These are phyloP conservation scores for Lampris megalopsis DNA, from an alignment of 2,113 vertebrate species.

Conservation along the genomic window DNA sequence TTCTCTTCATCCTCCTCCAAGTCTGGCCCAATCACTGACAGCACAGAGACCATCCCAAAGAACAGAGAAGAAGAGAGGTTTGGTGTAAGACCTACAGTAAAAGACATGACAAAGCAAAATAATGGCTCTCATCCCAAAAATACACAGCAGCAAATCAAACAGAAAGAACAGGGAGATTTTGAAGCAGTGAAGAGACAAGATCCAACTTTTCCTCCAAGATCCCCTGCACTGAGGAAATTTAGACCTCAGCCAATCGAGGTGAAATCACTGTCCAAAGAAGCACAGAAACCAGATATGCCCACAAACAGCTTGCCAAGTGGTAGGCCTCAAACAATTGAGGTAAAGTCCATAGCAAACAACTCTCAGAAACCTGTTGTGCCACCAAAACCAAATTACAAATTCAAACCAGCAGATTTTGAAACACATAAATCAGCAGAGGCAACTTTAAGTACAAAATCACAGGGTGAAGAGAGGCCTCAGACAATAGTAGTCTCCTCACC, in stretches of 20 bases:
- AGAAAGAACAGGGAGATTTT: constrained; percentile 60
- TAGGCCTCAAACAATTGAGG: constrained; percentile 77
- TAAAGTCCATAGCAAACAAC: constrained; percentile 80
- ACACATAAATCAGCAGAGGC: constrained; percentile 49
- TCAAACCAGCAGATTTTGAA: constrained; percentile 77
- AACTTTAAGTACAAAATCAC: constrained; percentile 51
- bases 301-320: constrained; percentile 44
- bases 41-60: constrained; percentile 37
- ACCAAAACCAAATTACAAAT: constrained; percentile 80
- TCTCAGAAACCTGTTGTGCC: constrained; percentile 77
- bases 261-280: constrained; percentile 71
- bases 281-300: constrained; percentile 54
- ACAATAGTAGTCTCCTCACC: constrained; percentile 74
- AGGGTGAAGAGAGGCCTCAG: constrained; percentile 69
- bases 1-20: constrained; percentile 58
- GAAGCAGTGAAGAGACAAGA: constrained; percentile 72
- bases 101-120: constrained; percentile 48
- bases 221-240: constrained; percentile 67
- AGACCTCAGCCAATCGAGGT: constrained; percentile 75
- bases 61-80: constrained; percentile 22
- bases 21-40: constrained; percentile 39
- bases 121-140: constrained; percentile 10
- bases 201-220: constrained; percentile 70
- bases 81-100: constrained; percentile 30
- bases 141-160: constrained; percentile 51